Conservation (phyloP, 2,797 vertebrate genomes). For the Coendou prehensilis region DNA sequence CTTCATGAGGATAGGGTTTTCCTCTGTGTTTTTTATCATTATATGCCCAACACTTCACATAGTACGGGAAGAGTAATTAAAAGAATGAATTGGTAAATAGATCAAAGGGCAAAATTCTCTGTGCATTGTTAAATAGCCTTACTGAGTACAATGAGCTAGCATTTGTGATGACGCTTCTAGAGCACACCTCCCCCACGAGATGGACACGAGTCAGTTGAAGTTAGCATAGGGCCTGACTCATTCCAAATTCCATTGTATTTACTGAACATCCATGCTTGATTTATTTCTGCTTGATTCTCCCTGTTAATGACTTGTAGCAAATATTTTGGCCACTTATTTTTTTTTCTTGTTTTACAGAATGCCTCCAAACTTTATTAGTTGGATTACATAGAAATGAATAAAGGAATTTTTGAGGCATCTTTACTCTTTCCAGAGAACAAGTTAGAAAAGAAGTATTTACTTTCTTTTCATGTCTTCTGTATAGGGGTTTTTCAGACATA, state of each 20-base stretch:
- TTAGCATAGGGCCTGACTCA: accelerated
- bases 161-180: background rate
- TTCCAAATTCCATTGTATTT: background rate
- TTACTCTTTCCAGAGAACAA: background rate
- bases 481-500: background rate
- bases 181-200: background rate
- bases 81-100: background rate
- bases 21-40: background rate
- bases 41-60: background rate
- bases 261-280: background rate
- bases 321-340: background rate
- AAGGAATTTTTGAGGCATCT: background rate
- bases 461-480: background rate
- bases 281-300: background rate
- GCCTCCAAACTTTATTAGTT: background rate
- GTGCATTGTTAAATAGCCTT: background rate
- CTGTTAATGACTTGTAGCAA: background rate
- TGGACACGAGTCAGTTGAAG: background rate
- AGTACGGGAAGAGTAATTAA: background rate
- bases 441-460: background rate
- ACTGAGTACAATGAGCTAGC: background rate
- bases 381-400: background rate
- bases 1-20: background rate
- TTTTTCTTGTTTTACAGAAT: background rate
- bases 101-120: background rate